phyloP scores from a whole-genome alignment of 2,888 invertebrate genomes.

The Megamerina dolium region DNA sequence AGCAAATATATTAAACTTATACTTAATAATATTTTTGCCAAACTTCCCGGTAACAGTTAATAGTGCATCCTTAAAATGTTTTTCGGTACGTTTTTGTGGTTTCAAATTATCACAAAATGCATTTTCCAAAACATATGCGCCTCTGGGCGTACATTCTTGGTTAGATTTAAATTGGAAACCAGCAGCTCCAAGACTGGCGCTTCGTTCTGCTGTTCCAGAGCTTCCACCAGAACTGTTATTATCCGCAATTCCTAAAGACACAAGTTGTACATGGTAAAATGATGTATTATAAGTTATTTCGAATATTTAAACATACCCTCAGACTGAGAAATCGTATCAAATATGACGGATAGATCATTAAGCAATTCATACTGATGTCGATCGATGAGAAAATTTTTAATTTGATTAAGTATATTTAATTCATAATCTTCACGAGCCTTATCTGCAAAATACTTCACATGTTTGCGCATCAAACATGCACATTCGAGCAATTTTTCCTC shows the following conservation, averaged over 20 bases:
- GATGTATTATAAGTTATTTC: background rate
- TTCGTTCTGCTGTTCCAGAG: constrained; percentile 38
- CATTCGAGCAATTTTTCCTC: constrained; percentile 42
- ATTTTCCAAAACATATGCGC: constrained; percentile 46
- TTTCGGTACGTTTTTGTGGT: constrained; percentile 30
- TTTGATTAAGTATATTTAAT: constrained; percentile 39
- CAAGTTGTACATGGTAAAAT: background rate
- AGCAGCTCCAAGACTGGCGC: constrained; percentile 24
- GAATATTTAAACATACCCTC: constrained; percentile 26
- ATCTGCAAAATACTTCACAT: constrained; percentile 48
- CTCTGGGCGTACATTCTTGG: constrained; percentile 21
- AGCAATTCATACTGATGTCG: constrained; percentile 45
- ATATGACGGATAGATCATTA: constrained; percentile 48
- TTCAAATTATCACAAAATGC: constrained; percentile 48
- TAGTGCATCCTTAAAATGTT: constrained; percentile 46
- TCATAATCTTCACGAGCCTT: constrained; percentile 47
- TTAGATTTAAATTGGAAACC: constrained; percentile 6
- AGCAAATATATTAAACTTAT: constrained; percentile 48
- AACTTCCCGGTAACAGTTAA: constrained; percentile 48
- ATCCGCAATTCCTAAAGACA: constrained; percentile 23
- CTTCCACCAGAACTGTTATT: constrained; percentile 47
- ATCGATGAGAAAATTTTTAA: constrained; percentile 43
- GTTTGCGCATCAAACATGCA: constrained; percentile 40
- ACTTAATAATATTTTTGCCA: constrained; percentile 48
- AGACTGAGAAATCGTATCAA: constrained; percentile 46